Conservation (phyloP, 2,797 vertebrate species). For the Aselliscus stoliczkanus region DNA sequence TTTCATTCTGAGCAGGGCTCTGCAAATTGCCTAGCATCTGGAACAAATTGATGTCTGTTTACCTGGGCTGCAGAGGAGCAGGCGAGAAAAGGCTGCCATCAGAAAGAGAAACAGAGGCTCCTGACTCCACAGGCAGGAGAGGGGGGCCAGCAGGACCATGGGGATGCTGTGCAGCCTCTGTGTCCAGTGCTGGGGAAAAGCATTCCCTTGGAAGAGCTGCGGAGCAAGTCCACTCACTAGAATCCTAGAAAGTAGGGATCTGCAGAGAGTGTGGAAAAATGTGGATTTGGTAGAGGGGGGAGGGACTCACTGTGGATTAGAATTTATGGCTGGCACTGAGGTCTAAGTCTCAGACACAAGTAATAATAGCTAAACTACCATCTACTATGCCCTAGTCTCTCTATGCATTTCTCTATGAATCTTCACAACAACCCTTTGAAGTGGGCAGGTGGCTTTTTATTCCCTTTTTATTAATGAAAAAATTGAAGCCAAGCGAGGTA, state of each 20-base stretch:
- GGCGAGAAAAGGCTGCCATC: not conserved
- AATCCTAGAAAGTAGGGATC: not conserved
- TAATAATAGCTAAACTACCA: too few species aligned
- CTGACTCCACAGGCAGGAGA: not conserved
- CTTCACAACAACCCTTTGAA: not conserved
- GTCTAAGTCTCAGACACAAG: not conserved
- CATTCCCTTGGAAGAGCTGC: not conserved
- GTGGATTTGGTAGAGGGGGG: not conserved
- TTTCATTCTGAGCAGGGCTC: slow-evolving; percentile 45
- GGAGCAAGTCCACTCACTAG: not conserved
- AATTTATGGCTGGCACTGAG: not conserved
- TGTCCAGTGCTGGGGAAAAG: not conserved
- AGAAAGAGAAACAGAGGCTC: not conserved
- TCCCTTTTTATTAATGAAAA: not conserved
- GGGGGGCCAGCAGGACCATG: accelerated
- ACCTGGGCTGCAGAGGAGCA: not conserved
- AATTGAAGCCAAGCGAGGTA: not conserved
- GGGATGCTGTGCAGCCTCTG: accelerated
- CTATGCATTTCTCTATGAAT: not conserved
- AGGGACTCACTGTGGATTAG: not conserved
- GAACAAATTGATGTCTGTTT: slow-evolving; percentile 32
- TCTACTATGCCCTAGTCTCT: not conserved
- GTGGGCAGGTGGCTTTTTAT: not conserved
- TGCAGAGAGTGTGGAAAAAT: not conserved
- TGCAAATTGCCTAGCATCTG: slow-evolving; percentile 46